These are phyloP conservation scores for Muscidifurax raptorellus DNA, from an alignment of 1,140 invertebrate genomes.

Conservation along the genomic window DNA sequence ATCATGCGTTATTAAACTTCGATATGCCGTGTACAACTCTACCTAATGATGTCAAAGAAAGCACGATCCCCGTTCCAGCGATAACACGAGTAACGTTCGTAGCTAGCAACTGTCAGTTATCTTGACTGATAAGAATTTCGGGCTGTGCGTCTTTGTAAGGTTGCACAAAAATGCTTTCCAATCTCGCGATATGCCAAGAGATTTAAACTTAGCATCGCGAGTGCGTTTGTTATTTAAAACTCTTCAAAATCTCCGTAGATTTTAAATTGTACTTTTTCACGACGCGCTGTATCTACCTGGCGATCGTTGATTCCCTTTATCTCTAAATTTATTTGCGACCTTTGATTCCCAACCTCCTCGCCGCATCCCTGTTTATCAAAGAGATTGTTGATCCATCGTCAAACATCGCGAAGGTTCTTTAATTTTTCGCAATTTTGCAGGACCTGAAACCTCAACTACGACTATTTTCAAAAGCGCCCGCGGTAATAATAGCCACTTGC, in stretches of 20 bases:
- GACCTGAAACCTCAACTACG: not conserved
- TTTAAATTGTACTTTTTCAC: not conserved
- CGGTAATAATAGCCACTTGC: not conserved
- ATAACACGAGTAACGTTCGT: constrained; percentile 7
- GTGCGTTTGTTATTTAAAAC: not conserved
- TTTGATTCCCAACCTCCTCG: constrained; percentile 17
- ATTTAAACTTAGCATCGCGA: not conserved
- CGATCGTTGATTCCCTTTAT: not conserved
- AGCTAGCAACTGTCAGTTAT: constrained; percentile 34
- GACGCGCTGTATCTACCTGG: not conserved
- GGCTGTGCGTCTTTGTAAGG: not conserved
- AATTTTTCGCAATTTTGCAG: not conserved
- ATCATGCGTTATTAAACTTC: not conserved
- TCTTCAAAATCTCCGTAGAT: not conserved
- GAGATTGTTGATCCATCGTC: constrained; percentile 45
- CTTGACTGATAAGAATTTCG: constrained; percentile 50
- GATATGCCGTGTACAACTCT: constrained; percentile 49
- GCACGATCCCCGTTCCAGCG: not conserved
- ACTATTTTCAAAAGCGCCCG: not conserved
- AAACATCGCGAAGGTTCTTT: constrained; percentile 6
- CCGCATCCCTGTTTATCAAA: constrained; percentile 16
- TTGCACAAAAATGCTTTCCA: not conserved
- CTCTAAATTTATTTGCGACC: not conserved
- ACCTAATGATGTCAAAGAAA: constrained; percentile 21
- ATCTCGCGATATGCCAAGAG: not conserved